phyloP scores from a whole-genome alignment of 2,797 vertebrate genomes.

The Crenichthys baileyi region DNA sequence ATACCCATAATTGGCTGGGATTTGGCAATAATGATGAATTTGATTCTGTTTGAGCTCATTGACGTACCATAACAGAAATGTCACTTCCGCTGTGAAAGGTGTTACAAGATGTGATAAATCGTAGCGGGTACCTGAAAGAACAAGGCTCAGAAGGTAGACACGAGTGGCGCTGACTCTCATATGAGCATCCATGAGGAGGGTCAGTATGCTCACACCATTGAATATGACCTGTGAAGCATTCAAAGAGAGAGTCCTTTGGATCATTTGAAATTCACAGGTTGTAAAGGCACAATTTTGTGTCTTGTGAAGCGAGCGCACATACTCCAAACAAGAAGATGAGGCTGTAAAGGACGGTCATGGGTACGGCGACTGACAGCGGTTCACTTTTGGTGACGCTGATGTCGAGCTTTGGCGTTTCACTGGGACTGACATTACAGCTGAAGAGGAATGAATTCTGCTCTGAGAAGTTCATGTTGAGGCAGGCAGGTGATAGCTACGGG shows the following conservation, averaged over 20 bases:
- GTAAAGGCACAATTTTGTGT: background rate
- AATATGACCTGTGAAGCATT: conserved; percentile 59
- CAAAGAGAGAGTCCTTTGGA: background rate
- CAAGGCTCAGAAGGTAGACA: conserved; percentile 79
- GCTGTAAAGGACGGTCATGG: conserved; percentile 83
- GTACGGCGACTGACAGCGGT: conserved; percentile 74
- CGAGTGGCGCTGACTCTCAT: conserved; percentile 81
- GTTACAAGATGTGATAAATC: background rate
- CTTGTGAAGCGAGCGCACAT: conserved; percentile 19
- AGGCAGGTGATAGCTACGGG: conserved; percentile 7
- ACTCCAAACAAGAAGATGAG: conserved; percentile 81
- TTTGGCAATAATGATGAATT: background rate
- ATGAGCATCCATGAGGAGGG: conserved; percentile 75
- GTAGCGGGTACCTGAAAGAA: conserved; percentile 67
- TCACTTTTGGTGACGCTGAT: conserved; percentile 78
- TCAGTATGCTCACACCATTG: conserved; percentile 77
- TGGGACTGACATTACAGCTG: conserved; percentile 74
- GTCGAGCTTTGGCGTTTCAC: conserved; percentile 69
- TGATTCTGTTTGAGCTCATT: background rate
- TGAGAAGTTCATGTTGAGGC: conserved; percentile 65
- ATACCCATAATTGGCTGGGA: background rate
- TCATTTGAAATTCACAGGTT: background rate
- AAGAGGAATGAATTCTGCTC: conserved; percentile 55
- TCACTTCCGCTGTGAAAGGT: background rate
- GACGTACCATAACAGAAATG: background rate